phyloP scores from a whole-genome alignment of 2,113 vertebrate genomes.

The Athene noctua region DNA sequence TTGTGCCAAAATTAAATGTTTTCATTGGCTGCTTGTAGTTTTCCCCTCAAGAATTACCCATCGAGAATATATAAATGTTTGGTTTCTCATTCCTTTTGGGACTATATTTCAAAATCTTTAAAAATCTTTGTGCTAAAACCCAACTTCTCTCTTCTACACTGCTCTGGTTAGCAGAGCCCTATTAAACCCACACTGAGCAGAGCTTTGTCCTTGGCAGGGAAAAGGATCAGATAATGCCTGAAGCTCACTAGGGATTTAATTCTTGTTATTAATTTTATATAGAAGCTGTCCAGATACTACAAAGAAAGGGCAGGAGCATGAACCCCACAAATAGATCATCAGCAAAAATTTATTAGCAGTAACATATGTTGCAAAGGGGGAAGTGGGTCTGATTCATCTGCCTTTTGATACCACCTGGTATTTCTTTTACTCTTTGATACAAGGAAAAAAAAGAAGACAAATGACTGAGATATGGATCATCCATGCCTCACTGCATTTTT shows the following conservation, averaged over 20 bases:
- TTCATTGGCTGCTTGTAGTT: conserved; percentile 21
- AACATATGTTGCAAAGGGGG: not conserved
- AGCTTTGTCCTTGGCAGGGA: conserved; percentile 35
- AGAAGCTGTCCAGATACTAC: not conserved
- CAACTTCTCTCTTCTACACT: not conserved
- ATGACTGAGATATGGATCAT: not conserved
- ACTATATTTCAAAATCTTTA: not conserved
- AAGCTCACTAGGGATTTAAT: conserved; percentile 43
- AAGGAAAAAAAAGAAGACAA: not conserved
- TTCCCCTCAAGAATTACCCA: conserved; percentile 4
- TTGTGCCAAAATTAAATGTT: conserved; percentile 33
- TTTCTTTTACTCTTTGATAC: not conserved
- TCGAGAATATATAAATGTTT: conserved; percentile 13
- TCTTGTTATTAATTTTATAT: conserved; percentile 38
- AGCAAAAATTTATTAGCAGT: not conserved
- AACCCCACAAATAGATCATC: not conserved
- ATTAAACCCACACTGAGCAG: not conserved
- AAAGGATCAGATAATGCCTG: conserved; percentile 27
- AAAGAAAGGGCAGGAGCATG: not conserved
- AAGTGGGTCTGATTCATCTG: not conserved
- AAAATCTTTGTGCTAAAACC: not conserved
- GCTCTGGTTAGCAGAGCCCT: not conserved
- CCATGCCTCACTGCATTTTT: not conserved
- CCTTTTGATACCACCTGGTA: not conserved
- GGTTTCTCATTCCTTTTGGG: not conserved